phyloP scores from a whole-genome alignment of 2,113 vertebrate genomes.

The Coracopsis vasa region DNA sequence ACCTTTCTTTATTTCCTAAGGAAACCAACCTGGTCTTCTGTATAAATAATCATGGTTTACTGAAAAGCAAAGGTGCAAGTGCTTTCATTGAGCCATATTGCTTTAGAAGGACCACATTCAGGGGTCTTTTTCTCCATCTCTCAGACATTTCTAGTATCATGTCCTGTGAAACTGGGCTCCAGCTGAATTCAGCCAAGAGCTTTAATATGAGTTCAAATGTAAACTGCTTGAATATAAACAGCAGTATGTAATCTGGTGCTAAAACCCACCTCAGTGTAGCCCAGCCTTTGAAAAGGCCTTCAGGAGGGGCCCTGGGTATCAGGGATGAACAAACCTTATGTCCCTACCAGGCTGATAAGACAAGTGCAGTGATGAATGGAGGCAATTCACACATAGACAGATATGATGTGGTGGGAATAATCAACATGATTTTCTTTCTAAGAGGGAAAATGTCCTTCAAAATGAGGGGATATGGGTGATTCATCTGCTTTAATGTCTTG shows the following conservation, averaged over 20 bases:
- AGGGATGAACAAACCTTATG: fast-evolving
- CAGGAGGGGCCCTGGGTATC: background rate
- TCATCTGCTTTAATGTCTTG: background rate
- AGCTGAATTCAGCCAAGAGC: background rate
- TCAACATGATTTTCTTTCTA: background rate
- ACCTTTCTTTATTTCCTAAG: background rate
- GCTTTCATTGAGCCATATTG: background rate
- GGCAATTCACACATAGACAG: background rate
- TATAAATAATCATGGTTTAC: background rate
- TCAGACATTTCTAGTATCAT: background rate
- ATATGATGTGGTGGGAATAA: background rate
- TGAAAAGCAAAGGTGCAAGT: background rate
- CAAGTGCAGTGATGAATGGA: background rate
- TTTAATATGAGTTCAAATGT: background rate
- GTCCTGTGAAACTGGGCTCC: background rate
- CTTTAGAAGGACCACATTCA: background rate
- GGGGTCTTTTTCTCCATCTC: background rate
- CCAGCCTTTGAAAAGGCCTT: background rate
- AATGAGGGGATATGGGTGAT: background rate
- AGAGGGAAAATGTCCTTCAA: background rate
- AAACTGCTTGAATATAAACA: background rate
- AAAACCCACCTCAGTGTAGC: background rate
- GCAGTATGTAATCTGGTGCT: background rate
- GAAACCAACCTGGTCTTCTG: background rate
- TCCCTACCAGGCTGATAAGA: background rate